These are phyloP conservation scores for Corythucha ciliata DNA, from an alignment of 2,888 invertebrate genomes.

Conservation along the genomic window DNA sequence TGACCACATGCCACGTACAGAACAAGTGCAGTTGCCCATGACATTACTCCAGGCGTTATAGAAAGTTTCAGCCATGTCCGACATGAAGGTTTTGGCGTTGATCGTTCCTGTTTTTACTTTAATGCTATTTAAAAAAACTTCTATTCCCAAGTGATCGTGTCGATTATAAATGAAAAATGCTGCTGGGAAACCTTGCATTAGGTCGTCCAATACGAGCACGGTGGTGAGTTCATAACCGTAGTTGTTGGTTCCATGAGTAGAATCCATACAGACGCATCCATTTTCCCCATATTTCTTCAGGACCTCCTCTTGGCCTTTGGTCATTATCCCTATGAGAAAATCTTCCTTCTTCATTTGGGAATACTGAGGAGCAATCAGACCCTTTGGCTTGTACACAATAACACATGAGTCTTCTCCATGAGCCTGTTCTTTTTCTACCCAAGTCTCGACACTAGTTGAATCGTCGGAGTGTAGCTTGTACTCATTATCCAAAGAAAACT, in stretches of 20 bases:
- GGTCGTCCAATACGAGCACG: slow-evolving; percentile 33
- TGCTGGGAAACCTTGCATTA: slow-evolving; percentile 32
- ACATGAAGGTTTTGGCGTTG: slow-evolving; percentile 33
- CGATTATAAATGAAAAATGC: slow-evolving; percentile 30
- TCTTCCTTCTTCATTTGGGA: slow-evolving; percentile 31
- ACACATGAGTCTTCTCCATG: neutral
- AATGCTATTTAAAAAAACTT: slow-evolving; percentile 30
- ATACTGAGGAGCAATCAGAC: slow-evolving; percentile 13
- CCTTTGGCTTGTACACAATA: slow-evolving; percentile 30
- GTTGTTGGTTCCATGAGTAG: slow-evolving; percentile 32
- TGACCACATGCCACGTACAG: slow-evolving; percentile 36
- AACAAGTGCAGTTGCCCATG: slow-evolving; percentile 30
- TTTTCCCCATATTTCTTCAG: slow-evolving; percentile 30
- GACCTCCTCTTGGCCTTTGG: slow-evolving; percentile 31
- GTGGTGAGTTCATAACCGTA: slow-evolving; percentile 32
- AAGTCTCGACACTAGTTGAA: slow-evolving; percentile 1
- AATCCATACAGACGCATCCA: slow-evolving; percentile 35
- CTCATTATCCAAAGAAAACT: slow-evolving; percentile 1
- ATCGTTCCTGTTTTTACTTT: slow-evolving; percentile 13
- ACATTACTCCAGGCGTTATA: slow-evolving; percentile 33
- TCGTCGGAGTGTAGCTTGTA: slow-evolving; percentile 4
- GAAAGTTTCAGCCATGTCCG: slow-evolving; percentile 33
- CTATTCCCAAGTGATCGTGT: slow-evolving; percentile 20
- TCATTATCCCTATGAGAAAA: slow-evolving; percentile 36
- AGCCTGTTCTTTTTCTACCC: slow-evolving; percentile 6